These are phyloP conservation scores for Gila robusta DNA, from an alignment of 2,797 vertebrate species.

Conservation along the genomic window DNA sequence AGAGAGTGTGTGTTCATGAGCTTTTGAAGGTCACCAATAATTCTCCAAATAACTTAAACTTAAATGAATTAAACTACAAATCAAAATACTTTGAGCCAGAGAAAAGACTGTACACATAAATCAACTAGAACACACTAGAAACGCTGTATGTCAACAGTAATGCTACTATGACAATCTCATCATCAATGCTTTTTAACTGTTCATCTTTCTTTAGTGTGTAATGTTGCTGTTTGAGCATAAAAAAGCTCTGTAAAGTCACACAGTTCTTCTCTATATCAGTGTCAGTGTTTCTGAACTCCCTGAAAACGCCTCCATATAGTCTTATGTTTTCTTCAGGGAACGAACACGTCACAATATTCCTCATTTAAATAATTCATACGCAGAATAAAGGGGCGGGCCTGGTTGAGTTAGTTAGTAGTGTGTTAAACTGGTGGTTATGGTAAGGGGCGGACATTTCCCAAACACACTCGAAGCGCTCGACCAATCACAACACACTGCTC, in stretches of 20 bases:
- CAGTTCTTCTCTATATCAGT: background rate
- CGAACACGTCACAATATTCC: background rate
- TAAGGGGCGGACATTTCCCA: too few species aligned
- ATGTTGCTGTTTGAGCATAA: background rate
- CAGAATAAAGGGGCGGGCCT: background rate
- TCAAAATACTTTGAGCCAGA: conserved; percentile 11
- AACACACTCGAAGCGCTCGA: too few species aligned
- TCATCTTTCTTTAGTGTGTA: background rate
- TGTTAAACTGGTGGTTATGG: too few species aligned
- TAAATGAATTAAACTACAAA: conserved; percentile 34
- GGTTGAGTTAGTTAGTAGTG: too few species aligned
- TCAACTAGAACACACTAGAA: background rate
- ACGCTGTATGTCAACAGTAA: background rate
- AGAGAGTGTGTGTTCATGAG: background rate
- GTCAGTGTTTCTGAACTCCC: background rate
- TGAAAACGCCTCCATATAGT: background rate
- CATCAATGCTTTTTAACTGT: too few species aligned
- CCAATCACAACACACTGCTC: too few species aligned
- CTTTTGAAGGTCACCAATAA: background rate
- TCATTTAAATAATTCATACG: background rate
- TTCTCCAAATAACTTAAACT: background rate
- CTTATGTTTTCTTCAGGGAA: background rate
- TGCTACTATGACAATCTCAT: background rate
- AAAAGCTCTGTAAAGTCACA: background rate
- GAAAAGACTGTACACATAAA: background rate